Percentiles rank a stretch among this genome's conserved stretches.
Conservation (phyloP, 2,797 vertebrate species). For the Tympanoctomys barrerae region DNA sequence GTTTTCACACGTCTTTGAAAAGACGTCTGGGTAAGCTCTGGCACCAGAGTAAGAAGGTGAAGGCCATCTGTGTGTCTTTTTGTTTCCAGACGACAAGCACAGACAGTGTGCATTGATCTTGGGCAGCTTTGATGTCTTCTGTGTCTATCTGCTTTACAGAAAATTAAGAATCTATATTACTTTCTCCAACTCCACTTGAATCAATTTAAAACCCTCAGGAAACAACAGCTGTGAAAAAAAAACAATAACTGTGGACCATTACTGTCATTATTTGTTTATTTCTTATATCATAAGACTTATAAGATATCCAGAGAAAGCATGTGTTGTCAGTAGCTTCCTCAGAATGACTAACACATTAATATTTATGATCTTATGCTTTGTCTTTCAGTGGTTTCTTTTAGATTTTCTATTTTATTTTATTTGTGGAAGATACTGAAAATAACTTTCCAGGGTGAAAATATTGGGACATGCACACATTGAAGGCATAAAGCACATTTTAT, state of each 20-base stretch:
- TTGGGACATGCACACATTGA: not conserved
- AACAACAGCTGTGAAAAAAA: not conserved
- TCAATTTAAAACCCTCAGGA: not conserved
- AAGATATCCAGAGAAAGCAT: constrained; percentile 20
- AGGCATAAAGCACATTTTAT: not conserved
- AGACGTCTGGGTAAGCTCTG: not conserved
- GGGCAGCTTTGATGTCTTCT: not conserved
- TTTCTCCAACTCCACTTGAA: not conserved
- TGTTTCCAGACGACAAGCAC: not conserved
- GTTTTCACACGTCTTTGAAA: not conserved
- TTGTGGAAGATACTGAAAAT: not conserved
- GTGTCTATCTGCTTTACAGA: not conserved
- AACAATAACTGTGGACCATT: not conserved
- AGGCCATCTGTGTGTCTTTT: not conserved
- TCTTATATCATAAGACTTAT: constrained; percentile 35
- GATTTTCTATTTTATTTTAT: not conserved
- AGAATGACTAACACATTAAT: constrained; percentile 8
- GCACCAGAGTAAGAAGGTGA: not conserved
- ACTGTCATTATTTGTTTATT: not conserved
- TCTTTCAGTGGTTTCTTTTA: not conserved
- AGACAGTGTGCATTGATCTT: not conserved
- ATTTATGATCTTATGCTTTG: not conserved
- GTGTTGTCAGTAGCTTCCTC: constrained; percentile 42
- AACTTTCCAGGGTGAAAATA: constrained; percentile 15
- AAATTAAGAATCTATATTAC: not conserved